Base-by-base conservation (phyloP, 2,888 invertebrate genomes). In the Epinotia brunnichana region DNA sequence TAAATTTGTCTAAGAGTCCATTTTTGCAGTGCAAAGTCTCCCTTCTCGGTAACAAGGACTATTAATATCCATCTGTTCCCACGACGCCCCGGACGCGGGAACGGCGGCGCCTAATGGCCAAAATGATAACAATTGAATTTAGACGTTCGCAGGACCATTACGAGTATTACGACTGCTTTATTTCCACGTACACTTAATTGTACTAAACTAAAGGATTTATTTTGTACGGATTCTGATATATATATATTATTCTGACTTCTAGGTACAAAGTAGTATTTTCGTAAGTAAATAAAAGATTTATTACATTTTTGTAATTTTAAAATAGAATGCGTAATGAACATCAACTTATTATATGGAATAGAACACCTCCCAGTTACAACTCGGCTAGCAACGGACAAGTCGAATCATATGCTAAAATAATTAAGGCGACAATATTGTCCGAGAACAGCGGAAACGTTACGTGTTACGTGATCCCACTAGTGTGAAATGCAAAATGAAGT, bases 31-130 rank as follows among this genome's bases (percentile, higher is more conserved):
- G 41, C 44, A 17, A 21, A 24, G 35, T 61, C 60, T 72, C 74
- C 60, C 61, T 61, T 72, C 60, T 39, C 41, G 56, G 44, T 70
- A 69, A 63, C 74, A 75, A 70, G 63, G 74, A 87, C 90, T 88
- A 91, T 91, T 91, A 89, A 87, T 92, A 87, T 90, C 90, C 91
- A 91, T 92, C 86, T 84, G 81, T 83, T 83, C 81, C 83, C 78
- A 78, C 76, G 80, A 81, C 86, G 87, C 85, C 87, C 85, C 85
- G 84, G 87, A 84, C 82, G 82, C 81, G 5, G 83, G 82, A 87
- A 87, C 83, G 85, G 82, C 85, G 81, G 82, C 78, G 78, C 81
- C 80, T 87, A 88, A 88, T 86, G 86, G 83, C 78, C 74, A 76
- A 83, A 84, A 84, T 86, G 87, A 87, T 85, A 85, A 82, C 83